Evolutionary conservation across 2,113 vertebrate genomes (phyloP).

Genomic region (Pyrgilauda ruficollis): DNA sequence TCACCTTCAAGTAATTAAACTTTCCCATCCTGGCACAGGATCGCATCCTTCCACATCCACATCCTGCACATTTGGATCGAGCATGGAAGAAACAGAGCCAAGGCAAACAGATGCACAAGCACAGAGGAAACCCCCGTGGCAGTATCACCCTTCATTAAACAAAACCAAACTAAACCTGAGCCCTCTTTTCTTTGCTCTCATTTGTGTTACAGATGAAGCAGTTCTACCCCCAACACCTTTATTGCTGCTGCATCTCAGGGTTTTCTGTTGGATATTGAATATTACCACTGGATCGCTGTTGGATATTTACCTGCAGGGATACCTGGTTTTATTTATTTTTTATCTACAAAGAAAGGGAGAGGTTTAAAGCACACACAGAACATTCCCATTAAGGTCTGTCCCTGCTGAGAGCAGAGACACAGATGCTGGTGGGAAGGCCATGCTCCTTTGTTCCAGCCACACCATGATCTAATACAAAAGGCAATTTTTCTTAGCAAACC

Average conservation of each 20-base stretch:
- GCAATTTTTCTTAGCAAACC: not conserved
- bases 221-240: not conserved
- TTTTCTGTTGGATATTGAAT: not conserved
- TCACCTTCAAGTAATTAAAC: not conserved
- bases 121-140: not conserved
- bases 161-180: not conserved
- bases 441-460: not conserved
- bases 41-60: too few species aligned
- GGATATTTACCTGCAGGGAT: not conserved
- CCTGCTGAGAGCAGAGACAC: not conserved
- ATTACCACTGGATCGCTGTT: not conserved
- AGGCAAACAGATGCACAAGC: not conserved
- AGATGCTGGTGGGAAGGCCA: fast-evolving
- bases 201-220: not conserved
- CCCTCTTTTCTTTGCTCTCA: not conserved
- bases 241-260: not conserved
- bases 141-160: not conserved
- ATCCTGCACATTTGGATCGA: fast-evolving
- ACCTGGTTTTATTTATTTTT: not conserved
- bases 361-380: not conserved
- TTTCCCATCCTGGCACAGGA: not conserved
- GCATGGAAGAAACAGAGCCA: not conserved
- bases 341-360: not conserved
- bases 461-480: not conserved
- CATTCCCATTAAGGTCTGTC: not conserved